Percentiles rank a stretch among this genome's conserved stretches.
Conservation (phyloP, 92 coral and sea anemone genomes). For the Bergia puertoricense region DNA sequence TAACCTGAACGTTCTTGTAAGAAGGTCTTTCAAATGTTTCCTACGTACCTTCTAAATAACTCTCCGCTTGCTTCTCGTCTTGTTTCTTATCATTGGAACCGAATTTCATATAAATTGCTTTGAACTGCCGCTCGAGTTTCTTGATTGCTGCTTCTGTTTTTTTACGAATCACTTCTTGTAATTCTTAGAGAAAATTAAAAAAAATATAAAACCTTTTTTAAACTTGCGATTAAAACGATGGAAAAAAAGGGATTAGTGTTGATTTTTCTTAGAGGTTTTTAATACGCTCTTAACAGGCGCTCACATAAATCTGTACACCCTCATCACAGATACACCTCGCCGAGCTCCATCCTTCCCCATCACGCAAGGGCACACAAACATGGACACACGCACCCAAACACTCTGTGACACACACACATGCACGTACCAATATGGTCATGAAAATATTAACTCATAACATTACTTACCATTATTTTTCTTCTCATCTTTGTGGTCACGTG, state of each 20-base stretch:
- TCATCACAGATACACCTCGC: neutral
- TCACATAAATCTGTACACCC: no score
- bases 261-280: no score
- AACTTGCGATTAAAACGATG: neutral
- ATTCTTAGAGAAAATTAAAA: neutral
- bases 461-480: conserved; percentile 14
- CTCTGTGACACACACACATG: neutral
- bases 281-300: no score
- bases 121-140: conserved; percentile 35
- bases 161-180: conserved; percentile 17
- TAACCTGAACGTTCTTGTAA: no score
- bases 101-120: conserved; percentile 30
- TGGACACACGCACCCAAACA: neutral
- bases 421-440: neutral
- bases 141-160: conserved; percentile 30
- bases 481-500: neutral
- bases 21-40: neutral
- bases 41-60: conserved; percentile 33
- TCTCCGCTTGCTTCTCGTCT: conserved; percentile 5
- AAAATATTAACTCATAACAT: neutral
- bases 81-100: conserved; percentile 11
- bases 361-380: neutral
- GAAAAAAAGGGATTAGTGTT: neutral
- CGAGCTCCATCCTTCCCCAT: neutral
- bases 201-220: neutral